These are phyloP conservation scores for Gymnarchus niloticus DNA, from an alignment of 2,113 vertebrate species.

Conservation along the genomic window DNA sequence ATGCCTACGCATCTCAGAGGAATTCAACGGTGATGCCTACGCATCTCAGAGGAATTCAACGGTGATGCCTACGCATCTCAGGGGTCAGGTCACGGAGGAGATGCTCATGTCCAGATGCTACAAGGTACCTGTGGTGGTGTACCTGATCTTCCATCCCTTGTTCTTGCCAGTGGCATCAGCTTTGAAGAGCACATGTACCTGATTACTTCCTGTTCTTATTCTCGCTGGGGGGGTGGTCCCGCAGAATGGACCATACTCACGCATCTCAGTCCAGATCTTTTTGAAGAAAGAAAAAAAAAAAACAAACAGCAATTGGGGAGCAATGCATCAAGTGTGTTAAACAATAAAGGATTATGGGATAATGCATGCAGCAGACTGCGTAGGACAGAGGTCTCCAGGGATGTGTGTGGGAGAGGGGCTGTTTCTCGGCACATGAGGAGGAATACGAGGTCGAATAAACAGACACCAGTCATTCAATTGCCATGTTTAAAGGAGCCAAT, in stretches of 20 bases:
- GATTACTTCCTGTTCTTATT: conserved; percentile 63
- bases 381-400: conserved; percentile 38
- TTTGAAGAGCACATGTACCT: conserved; percentile 54
- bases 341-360: conserved; percentile 17
- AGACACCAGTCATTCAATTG: conserved; percentile 29
- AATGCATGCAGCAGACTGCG: conserved; percentile 38
- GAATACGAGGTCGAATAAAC: conserved; percentile 61
- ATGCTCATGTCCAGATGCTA: background rate
- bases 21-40: background rate
- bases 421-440: conserved; percentile 52
- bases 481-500: conserved; percentile 17
- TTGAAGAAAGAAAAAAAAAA: conserved; percentile 8
- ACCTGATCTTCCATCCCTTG: conserved; percentile 71
- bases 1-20: too few relatives aligned
- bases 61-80: background rate
- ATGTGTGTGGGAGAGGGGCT: conserved; percentile 12
- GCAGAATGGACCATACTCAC: conserved; percentile 66
- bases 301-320: background rate
- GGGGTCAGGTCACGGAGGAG: background rate
- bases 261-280: conserved; percentile 62
- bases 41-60: background rate
- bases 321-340: background rate
- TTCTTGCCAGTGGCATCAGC: conserved; percentile 64
- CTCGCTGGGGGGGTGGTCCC: conserved; percentile 55
- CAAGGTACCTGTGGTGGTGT: conserved; percentile 52